Evolutionary conservation across 2,113 vertebrate species (phyloP).

Genomic region (Chionomys nivalis): DNA sequence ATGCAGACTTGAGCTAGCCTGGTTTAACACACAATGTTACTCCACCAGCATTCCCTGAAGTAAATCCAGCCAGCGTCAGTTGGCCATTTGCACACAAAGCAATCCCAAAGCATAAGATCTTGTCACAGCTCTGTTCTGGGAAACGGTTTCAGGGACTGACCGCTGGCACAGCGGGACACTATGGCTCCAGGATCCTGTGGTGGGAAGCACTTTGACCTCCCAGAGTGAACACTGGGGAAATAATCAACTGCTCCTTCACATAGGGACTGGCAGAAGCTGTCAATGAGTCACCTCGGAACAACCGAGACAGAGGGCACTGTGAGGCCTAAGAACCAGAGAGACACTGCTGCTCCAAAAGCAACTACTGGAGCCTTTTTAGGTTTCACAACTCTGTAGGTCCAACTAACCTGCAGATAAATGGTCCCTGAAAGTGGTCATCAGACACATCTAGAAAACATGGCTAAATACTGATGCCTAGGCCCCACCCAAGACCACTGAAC

Average conservation of each 20-base stretch:
- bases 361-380: background rate
- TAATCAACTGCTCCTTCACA: slow-evolving; percentile 53
- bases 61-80: background rate
- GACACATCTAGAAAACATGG: background rate
- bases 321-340: background rate
- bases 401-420: background rate
- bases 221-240: slow-evolving; percentile 58
- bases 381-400: background rate
- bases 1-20: background rate
- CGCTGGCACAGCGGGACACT: no score
- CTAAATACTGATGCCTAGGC: background rate
- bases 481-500: background rate
- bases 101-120: background rate
- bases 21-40: background rate
- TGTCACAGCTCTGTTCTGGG: background rate
- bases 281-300: background rate
- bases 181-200: background rate
- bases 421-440: background rate
- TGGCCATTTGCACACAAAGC: background rate
- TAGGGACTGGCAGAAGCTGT: slow-evolving; percentile 31
- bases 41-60: background rate
- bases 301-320: background rate
- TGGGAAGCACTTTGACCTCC: slow-evolving; percentile 22
- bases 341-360: background rate
- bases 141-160: background rate